phyloP scores from a whole-genome alignment of 2,888 invertebrate species.

The Carabus problematicus region DNA sequence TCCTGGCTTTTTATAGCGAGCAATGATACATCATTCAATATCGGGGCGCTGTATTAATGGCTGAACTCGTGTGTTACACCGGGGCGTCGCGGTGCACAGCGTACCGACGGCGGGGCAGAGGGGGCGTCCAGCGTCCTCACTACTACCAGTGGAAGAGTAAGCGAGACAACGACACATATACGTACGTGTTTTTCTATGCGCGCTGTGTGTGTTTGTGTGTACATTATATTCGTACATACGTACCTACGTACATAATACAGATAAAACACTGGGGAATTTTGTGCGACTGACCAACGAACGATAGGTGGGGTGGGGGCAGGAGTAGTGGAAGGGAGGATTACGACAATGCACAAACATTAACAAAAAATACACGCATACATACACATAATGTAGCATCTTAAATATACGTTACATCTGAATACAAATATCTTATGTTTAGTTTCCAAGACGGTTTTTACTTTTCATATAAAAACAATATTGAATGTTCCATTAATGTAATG shows the following conservation, averaged over 20 bases:
- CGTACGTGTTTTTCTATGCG: too few species aligned
- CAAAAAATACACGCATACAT: too few species aligned
- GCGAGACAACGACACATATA: too few species aligned
- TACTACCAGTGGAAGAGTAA: too few species aligned
- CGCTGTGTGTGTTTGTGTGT: too few species aligned
- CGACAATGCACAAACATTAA: too few species aligned
- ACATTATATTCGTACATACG: not conserved
- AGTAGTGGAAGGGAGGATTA: not conserved
- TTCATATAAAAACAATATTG: too few species aligned
- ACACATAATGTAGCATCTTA: too few species aligned
- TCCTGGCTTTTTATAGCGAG: constrained; percentile 62
- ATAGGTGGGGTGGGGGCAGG: not conserved
- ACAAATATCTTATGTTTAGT: too few species aligned
- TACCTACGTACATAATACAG: constrained; percentile 26
- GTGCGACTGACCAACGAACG: constrained; percentile 4
- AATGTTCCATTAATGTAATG: too few species aligned
- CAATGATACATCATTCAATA: constrained; percentile 63
- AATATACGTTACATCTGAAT: too few species aligned
- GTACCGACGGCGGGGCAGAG: not conserved
- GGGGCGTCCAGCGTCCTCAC: not conserved
- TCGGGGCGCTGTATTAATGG: constrained; percentile 59
- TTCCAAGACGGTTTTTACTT: too few species aligned
- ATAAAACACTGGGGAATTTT: constrained; percentile 44
- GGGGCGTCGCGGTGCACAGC: constrained; percentile 39
- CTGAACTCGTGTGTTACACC: constrained; percentile 48